A percentile compares a stretch with the other conserved stretches of the same genome.
Conservation (phyloP, 2,888 invertebrate species). For the Trachelus troglodyta region DNA sequence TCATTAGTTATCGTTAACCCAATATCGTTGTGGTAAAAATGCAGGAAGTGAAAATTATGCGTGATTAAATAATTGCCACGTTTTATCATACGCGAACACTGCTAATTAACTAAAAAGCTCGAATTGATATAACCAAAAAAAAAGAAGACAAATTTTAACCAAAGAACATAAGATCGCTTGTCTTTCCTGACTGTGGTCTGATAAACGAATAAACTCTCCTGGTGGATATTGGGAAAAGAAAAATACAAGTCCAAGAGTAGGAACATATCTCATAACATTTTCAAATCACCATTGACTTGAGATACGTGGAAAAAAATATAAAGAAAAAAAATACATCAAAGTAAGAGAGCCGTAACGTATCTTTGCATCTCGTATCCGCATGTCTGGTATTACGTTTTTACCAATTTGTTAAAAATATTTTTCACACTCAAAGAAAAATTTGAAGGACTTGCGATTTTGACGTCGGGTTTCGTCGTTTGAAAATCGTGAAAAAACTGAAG, state of each 20-base stretch:
- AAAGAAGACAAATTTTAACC: not conserved
- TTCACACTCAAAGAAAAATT: not conserved
- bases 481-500: not conserved
- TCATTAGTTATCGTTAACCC: not conserved
- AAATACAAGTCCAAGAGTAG: not conserved
- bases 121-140: not conserved
- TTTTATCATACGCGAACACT: not conserved
- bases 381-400: not conserved
- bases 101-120: slow-evolving; percentile 11
- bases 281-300: not conserved
- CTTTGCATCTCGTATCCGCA: not conserved
- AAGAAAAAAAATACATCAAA: slow-evolving; percentile 1
- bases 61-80: not conserved
- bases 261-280: not conserved
- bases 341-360: not conserved
- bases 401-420: not conserved
- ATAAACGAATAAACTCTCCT: not conserved
- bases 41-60: not conserved
- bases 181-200: not conserved
- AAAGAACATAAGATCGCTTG: not conserved
- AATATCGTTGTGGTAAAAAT: not conserved
- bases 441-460: not conserved
- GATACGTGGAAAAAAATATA: slow-evolving; percentile 2
- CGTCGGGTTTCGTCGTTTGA: not conserved
- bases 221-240: not conserved